A percentile compares a stretch with the other conserved stretches of the same genome.
Evolutionary conservation across 2,797 vertebrate species (phyloP).

Genomic region (Poecilia picta): DNA sequence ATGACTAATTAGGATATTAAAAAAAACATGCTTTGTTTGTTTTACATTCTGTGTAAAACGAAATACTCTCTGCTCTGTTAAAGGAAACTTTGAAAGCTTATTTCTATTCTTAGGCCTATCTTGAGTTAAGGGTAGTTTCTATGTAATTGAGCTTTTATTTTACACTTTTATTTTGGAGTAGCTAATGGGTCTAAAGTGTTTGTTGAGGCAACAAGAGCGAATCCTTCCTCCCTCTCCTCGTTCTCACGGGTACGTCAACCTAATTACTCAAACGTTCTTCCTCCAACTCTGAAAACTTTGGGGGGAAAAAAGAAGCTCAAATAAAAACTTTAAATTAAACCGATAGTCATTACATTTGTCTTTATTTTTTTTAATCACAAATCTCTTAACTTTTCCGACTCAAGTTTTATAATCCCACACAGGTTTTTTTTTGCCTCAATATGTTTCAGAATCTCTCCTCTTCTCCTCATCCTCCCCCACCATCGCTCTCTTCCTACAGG

Average conservation of each 20-base stretch:
- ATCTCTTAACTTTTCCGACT: neutral
- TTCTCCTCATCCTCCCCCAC: conserved; percentile 34
- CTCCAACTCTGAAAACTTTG: conserved; percentile 15
- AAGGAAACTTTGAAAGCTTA: neutral
- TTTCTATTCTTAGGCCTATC: neutral
- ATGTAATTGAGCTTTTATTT: conserved; percentile 4
- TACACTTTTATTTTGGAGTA: conserved; percentile 2
- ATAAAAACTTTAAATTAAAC: neutral
- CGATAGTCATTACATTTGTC: no score
- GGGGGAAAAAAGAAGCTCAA: neutral
- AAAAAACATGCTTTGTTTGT: neutral
- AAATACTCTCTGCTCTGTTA: neutral
- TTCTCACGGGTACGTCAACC: conserved; percentile 47
- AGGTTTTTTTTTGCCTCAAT: neutral
- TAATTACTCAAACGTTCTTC: conserved; percentile 9
- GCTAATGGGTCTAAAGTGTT: conserved; percentile 31
- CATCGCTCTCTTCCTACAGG: conserved; percentile 40
- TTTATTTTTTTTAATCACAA: neutral
- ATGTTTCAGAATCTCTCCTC: conserved; percentile 28
- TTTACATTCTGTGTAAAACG: neutral
- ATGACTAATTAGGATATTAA: neutral
- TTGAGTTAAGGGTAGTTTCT: neutral
- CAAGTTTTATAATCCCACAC: conserved; percentile 12
- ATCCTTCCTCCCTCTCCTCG: conserved; percentile 12
- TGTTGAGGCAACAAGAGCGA: conserved; percentile 38